Conservation (phyloP, 2,888 invertebrate genomes). For the Drosophila diplacantha region DNA sequence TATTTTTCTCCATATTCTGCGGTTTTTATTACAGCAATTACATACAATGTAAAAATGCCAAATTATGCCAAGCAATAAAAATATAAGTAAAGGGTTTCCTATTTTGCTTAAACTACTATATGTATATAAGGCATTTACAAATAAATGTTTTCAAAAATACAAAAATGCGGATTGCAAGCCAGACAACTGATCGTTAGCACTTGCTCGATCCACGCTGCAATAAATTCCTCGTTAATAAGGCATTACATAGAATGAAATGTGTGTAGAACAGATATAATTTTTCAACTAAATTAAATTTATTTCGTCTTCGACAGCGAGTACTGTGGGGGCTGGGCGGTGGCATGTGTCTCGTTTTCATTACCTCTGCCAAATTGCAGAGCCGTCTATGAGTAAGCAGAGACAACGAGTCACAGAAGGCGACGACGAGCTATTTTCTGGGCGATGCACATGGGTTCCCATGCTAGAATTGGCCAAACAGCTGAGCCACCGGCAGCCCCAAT, state of each 20-base stretch:
- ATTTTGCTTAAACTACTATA: neutral
- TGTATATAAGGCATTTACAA: neutral
- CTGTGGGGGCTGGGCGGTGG: conserved; percentile 18
- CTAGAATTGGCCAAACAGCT: conserved; percentile 32
- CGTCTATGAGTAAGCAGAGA: conserved; percentile 40
- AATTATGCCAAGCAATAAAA: neutral
- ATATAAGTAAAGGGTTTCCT: neutral
- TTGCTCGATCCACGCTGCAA: conserved; percentile 5
- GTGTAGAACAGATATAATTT: conserved; percentile 1
- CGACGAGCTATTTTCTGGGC: conserved; percentile 21
- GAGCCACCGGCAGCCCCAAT: conserved; percentile 18
- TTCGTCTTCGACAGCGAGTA: conserved; percentile 32
- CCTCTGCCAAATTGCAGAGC: conserved; percentile 54
- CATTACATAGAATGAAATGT: conserved; percentile 11
- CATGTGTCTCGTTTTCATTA: conserved; percentile 50
- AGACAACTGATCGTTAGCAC: conserved; percentile 12
- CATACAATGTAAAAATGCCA: conserved; percentile 5
- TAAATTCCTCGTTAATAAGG: conserved; percentile 19
- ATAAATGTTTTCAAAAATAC: neutral
- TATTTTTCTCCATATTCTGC: neutral
- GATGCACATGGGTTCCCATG: conserved; percentile 29
- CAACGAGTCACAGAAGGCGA: conserved; percentile 28
- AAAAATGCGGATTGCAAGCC: neutral
- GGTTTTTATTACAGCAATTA: neutral
- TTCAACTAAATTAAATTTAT: conserved; percentile 32